Base-by-base conservation (phyloP, 2,888 invertebrate genomes). In the Nemoura dubitans region DNA sequence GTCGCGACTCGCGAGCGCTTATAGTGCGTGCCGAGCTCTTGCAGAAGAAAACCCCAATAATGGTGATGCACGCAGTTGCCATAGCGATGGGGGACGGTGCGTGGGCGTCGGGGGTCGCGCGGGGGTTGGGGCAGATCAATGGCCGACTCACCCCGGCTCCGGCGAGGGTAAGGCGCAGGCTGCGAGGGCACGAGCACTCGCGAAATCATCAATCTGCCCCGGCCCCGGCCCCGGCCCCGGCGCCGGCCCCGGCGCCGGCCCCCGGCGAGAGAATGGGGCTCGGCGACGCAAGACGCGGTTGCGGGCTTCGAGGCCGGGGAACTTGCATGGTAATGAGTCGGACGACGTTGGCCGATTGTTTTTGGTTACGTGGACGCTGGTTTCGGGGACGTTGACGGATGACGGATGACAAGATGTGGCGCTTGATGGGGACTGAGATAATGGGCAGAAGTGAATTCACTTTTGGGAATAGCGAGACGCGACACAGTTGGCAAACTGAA, bases 21-120 rank as follows among this genome's bases (percentile, higher is more conserved):
- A n/a, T n/a, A n/a, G n/a, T n/a, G n/a, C n/a, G 59, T 21, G 1
- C 6, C 59, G 59, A 59, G 59, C 21, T 2, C 59, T 59, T 30
- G 28, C 3, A 10, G 30, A 81, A 30, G 30, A 81, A 81, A 81
- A 28, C 30, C 81, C 28, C 81, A 30, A 81, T 81, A 81, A 28
- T 81, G 30, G 29, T 30, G 81, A 81, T 81, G 81, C 81, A 81
- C 81, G 81, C 81, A 81, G 81, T 81, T 81, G 81, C 81, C 81
- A 81, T 81, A 29, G 81, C n/a, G 2, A 81, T 59, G 21, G 59
- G 59, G 59, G 36, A 36, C 36, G 36, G 59, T 59, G 59, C 59
- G 59, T 59, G 59, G 59, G 59, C 81, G n/a, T 10, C 27, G 78
- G 81, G 30, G 25, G 81, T 2, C 3, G 21, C 5, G 81, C 59